A percentile compares a stretch with the other conserved stretches of the same genome.
phyloP scores from a whole-genome alignment of 1,140 invertebrate species.

The Batillaria attramentaria region DNA sequence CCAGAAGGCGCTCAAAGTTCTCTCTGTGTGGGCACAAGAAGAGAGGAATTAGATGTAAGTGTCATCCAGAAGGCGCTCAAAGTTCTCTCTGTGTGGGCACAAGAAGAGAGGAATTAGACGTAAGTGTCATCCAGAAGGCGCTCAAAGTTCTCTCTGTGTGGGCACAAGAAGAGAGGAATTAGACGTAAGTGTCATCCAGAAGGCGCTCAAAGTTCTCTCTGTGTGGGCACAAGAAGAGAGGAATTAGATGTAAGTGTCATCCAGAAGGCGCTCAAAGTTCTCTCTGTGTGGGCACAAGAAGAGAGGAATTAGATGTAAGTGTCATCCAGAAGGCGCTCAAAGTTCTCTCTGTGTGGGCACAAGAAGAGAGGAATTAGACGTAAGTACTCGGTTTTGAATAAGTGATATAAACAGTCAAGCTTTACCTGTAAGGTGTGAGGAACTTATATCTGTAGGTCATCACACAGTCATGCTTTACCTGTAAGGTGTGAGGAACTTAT shows the following conservation, averaged over 20 bases:
- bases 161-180: background rate
- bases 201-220: background rate
- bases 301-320: too few species aligned
- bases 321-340: background rate
- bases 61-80: conserved; percentile 79
- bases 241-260: too few species aligned
- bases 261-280: background rate
- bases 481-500: too few species aligned
- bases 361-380: background rate
- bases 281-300: background rate
- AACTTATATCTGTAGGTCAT: too few species aligned
- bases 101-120: background rate
- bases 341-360: background rate
- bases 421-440: too few species aligned
- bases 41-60: conserved; percentile 54
- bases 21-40: conserved; percentile 49
- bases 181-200: background rate
- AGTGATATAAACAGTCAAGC: conserved; percentile 8
- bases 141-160: conserved; percentile 61
- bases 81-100: conserved; percentile 60
- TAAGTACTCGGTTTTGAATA: too few species aligned
- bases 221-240: background rate
- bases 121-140: conserved; percentile 80
- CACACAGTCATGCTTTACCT: too few species aligned
- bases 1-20: conserved; percentile 73